A percentile compares a stretch with the other conserved stretches of the same genome.
phyloP scores from a whole-genome alignment of 2,888 invertebrate genomes.

The Gari tellinella region DNA sequence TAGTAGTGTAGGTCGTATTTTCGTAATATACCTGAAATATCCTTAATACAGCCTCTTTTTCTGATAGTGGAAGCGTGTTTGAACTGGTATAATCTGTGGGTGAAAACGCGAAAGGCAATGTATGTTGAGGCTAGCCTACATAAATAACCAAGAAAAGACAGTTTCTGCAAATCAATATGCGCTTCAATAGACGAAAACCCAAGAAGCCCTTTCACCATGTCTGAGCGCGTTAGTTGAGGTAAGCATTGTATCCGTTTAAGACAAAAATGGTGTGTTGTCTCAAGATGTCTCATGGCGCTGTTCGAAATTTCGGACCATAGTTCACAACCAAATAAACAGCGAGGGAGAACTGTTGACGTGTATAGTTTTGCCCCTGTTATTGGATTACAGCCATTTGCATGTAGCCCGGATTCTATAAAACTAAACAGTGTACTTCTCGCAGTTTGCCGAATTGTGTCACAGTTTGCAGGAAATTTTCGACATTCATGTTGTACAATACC shows the following conservation, averaged over 20 bases:
- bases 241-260: conserved; percentile 7
- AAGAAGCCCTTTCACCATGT: conserved; percentile 8
- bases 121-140: not conserved
- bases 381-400: not conserved
- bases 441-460: conserved; percentile 1
- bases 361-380: conserved; percentile 5
- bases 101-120: not conserved
- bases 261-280: conserved; percentile 12
- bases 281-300: not conserved
- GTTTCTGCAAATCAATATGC: conserved; percentile 14
- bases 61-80: not conserved
- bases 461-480: not conserved
- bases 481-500: not conserved
- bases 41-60: not conserved
- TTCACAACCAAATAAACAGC: conserved; percentile 12
- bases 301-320: not conserved
- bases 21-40: not conserved
- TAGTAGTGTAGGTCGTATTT: conserved; percentile 1
- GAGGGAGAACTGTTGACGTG: not conserved
- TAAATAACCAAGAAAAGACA: conserved; percentile 7
- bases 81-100: conserved; percentile 1
- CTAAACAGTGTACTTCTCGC: conserved; percentile 3
- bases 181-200: conserved; percentile 10
- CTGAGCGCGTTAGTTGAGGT: conserved; percentile 4
- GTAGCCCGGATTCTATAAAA: not conserved